Percentiles rank a stretch among this genome's conserved stretches.
Conservation (phyloP, 2,888 invertebrate species). For the Oithona nana region DNA sequence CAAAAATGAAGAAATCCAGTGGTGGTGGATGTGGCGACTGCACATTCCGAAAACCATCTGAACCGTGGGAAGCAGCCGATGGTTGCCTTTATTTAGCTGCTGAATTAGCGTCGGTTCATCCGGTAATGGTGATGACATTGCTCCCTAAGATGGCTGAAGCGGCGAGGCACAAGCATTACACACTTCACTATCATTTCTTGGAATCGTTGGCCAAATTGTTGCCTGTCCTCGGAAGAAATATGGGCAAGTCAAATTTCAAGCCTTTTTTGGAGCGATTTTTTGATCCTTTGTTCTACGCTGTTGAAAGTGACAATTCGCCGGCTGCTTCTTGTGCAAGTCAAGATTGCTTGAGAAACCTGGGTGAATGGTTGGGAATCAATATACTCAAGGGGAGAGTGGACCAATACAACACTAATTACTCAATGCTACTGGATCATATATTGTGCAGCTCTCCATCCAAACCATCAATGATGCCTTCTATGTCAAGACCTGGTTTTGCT, state of each 20-base stretch:
- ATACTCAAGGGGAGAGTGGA: constrained; percentile 34
- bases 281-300: constrained; percentile 32
- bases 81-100: constrained; percentile 31
- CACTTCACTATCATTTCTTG: constrained; percentile 31
- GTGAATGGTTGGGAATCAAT: constrained; percentile 31
- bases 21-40: constrained; percentile 21
- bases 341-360: constrained; percentile 31
- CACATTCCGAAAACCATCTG: constrained; percentile 30
- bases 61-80: constrained; percentile 37
- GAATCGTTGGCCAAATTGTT: constrained; percentile 35
- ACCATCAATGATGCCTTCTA: too few relatives aligned
- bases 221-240: constrained; percentile 30
- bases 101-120: constrained; percentile 29
- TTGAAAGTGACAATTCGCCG: constrained; percentile 34
- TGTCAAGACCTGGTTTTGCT: too few relatives aligned
- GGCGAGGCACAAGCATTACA: constrained; percentile 30
- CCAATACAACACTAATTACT: constrained; percentile 21
- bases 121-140: constrained; percentile 24
- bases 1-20: constrained; percentile 32
- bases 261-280: constrained; percentile 31
- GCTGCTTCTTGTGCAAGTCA: constrained; percentile 33
- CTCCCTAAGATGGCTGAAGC: constrained; percentile 31
- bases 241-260: constrained; percentile 35
- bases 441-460: too few relatives aligned
- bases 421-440: too few relatives aligned